A percentile compares a stretch with the other conserved stretches of the same genome.
phyloP scores from a whole-genome alignment of 2,888 invertebrate genomes.

The Eupithecia subumbrata region DNA sequence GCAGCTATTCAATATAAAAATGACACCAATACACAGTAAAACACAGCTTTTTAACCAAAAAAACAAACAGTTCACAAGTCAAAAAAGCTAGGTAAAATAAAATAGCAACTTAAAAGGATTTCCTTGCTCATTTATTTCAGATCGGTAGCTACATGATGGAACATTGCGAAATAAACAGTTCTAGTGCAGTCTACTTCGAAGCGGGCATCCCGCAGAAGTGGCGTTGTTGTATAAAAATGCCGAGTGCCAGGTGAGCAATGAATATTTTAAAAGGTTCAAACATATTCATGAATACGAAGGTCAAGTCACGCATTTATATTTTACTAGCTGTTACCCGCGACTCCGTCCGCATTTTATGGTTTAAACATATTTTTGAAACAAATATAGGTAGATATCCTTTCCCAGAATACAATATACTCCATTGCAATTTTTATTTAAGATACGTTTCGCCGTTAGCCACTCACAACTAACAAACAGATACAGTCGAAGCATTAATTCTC shows the following conservation, averaged over 20 bases:
- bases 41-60: constrained; percentile 1
- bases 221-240: constrained; percentile 15
- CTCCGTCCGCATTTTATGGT: not conserved
- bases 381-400: not conserved
- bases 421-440: not conserved
- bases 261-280: constrained; percentile 23
- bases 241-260: constrained; percentile 25
- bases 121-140: constrained; percentile 32
- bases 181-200: constrained; percentile 3
- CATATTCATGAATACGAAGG: constrained; percentile 24
- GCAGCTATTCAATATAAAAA: constrained; percentile 14
- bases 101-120: constrained; percentile 8
- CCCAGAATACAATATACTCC: not conserved
- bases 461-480: not conserved
- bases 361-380: not conserved
- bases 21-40: constrained; percentile 14
- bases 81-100: not conserved
- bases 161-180: not conserved
- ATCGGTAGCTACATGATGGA: constrained; percentile 20
- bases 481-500: not conserved
- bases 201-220: constrained; percentile 13
- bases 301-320: constrained; percentile 17
- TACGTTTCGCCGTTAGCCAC: not conserved
- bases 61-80: not conserved
- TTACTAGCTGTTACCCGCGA: not conserved